These are phyloP conservation scores for Monochamus alternatus DNA, from an alignment of 2,888 invertebrate species.

Conservation along the genomic window DNA sequence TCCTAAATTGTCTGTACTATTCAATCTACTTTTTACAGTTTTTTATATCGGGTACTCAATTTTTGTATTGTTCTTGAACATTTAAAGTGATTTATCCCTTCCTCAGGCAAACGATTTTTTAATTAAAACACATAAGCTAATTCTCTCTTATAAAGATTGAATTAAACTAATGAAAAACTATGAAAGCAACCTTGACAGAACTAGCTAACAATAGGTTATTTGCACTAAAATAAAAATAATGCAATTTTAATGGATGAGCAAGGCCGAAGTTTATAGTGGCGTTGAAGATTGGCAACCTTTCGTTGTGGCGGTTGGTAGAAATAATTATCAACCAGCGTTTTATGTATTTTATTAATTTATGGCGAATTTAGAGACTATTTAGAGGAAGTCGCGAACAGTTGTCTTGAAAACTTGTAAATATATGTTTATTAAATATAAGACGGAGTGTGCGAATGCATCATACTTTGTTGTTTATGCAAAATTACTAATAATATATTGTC, in stretches of 20 bases:
- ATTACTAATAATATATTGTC: conserved; percentile 6
- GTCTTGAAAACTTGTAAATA: background rate
- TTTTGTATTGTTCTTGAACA: no score
- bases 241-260: conserved; percentile 48
- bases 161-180: conserved; percentile 37
- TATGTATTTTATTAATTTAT: conserved; percentile 1
- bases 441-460: background rate
- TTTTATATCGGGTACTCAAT: no score
- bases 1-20: no score
- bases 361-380: background rate
- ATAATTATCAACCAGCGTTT: conserved; percentile 14
- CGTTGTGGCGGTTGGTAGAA: conserved; percentile 16
- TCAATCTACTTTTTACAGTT: no score
- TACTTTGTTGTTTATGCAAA: conserved; percentile 3
- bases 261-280: conserved; percentile 64
- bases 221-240: conserved; percentile 48
- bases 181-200: conserved; percentile 43
- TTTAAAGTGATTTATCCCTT: background rate
- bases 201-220: conserved; percentile 44
- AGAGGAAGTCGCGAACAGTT: conserved; percentile 2
- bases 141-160: conserved; percentile 28
- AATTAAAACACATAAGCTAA: conserved; percentile 8
- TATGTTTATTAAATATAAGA: background rate
- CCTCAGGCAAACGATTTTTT: background rate
- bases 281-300: conserved; percentile 31